Base-by-base conservation (phyloP, 2,113 vertebrate species). In the Megaceryle maxima region DNA sequence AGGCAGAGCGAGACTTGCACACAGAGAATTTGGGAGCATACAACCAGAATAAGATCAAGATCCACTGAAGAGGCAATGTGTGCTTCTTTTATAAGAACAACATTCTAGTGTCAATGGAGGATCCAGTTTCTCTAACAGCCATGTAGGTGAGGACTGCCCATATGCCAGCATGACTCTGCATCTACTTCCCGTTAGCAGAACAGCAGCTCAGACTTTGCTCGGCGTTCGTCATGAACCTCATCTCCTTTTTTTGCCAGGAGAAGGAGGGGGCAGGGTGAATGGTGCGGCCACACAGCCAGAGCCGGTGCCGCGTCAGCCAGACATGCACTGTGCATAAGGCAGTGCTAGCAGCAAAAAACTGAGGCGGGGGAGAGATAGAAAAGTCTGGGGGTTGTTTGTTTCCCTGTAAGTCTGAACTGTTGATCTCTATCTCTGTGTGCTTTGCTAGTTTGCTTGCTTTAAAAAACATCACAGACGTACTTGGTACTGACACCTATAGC, bases 121-220 rank as follows among this genome's bases (percentile, higher is more conserved):
- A 88, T 24, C 51, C 60, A 25, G 44, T 21, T 56, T 41, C 93
- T 91, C 95, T 91, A 82, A 95, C 89, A 94, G 88, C 83, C 86
- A 87, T 83, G 91, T 73, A 67, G 86, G 60, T 80, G 95, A 95
- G 84, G 67, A 76, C 94, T 95, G 94, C 72, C 94, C 96, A 48
- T 80, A 83, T 53, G 84, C 88, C 91, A 97, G 91, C 92, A 86
- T 97, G 92, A 96, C 95, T 95, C 83, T 92, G 96, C 95, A 92
- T 96, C 88, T 77, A 79, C 91, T 94, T 94, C 94, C 87, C 70
- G 43, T 80, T 44, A 74, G 82, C 48, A 92, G 74, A 87, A 41
- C 62, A 11, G 84, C 84, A 43, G 89, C 57, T 92, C 81, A 95
- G 95, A 57, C 87, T 87, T 88, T 19, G 13, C 86, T 92, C 86